These are phyloP conservation scores for Aproaerema taeniolella DNA, from an alignment of 2,888 invertebrate genomes.

Conservation along the genomic window DNA sequence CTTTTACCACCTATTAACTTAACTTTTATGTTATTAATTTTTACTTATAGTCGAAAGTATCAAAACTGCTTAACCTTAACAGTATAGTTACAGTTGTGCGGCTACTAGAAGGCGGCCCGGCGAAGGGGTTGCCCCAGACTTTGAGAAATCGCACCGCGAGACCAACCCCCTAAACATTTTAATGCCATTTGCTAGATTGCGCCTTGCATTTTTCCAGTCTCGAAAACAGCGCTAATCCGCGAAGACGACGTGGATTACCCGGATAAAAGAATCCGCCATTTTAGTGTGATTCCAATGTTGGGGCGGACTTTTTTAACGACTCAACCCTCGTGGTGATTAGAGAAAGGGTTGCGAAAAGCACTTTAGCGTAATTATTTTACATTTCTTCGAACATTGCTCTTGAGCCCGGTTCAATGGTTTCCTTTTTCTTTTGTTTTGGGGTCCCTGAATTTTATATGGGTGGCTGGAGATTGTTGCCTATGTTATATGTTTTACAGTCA, in stretches of 20 bases:
- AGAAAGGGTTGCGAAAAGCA: slow-evolving; percentile 61
- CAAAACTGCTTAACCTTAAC: slow-evolving; percentile 36
- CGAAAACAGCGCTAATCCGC: slow-evolving; percentile 69
- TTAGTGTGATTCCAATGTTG: slow-evolving; percentile 70
- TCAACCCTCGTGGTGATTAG: slow-evolving; percentile 57
- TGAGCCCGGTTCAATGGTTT: slow-evolving; percentile 33
- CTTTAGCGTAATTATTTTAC: slow-evolving; percentile 69
- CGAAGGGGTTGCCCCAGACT: slow-evolving; percentile 66
- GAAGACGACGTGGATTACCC: slow-evolving; percentile 64
- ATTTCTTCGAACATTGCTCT: slow-evolving; percentile 51
- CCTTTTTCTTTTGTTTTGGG: slow-evolving; percentile 35
- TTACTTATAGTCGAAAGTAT: slow-evolving; percentile 51
- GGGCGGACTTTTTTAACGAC: slow-evolving; percentile 64
- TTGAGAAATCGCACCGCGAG: slow-evolving; percentile 74
- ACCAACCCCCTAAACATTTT: slow-evolving; percentile 70
- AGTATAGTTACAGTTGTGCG: slow-evolving; percentile 35
- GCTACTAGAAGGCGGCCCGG: slow-evolving; percentile 64
- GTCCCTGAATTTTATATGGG: slow-evolving; percentile 3
- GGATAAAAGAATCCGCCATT: slow-evolving; percentile 72
- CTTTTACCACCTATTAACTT: too few relatives aligned
- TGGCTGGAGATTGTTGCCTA: too few relatives aligned
- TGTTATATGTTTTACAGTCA: too few relatives aligned
- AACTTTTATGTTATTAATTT: too few relatives aligned
- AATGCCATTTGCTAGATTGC: slow-evolving; percentile 78
- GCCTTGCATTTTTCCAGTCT: slow-evolving; percentile 71